Percentiles rank a stretch among this genome's conserved stretches.
Conservation (phyloP, 2,113 vertebrate species). For the Lepidothrix coronata region DNA sequence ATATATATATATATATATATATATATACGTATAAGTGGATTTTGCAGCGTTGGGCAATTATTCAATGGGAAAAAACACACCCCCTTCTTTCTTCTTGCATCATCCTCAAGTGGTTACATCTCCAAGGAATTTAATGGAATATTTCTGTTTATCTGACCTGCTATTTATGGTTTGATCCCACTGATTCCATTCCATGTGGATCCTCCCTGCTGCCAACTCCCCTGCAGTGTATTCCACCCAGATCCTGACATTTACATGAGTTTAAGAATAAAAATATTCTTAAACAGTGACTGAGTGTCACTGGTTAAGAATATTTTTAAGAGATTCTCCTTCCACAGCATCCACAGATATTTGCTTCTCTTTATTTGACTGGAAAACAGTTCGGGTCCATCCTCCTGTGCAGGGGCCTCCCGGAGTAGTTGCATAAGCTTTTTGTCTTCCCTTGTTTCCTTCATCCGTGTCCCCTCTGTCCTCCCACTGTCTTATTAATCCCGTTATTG, state of each 20-base stretch:
- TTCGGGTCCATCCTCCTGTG: background rate
- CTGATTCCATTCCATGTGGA: fast-evolving
- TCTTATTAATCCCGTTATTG: background rate
- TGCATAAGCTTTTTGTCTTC: background rate
- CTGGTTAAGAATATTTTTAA: background rate
- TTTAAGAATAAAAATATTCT: no score
- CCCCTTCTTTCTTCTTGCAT: no score
- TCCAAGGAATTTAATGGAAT: background rate
- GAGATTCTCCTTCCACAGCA: background rate
- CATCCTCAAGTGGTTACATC: background rate
- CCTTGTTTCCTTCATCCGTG: background rate
- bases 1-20: no score
- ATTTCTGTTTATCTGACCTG: background rate
- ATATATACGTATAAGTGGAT: background rate
- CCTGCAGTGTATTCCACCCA: background rate
- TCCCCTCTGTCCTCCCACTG: background rate
- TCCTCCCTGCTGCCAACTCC: background rate
- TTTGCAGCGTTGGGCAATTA: background rate
- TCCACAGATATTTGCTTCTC: background rate
- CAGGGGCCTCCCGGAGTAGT: background rate
- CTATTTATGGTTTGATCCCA: background rate
- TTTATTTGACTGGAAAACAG: background rate
- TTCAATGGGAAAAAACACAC: background rate
- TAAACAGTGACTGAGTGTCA: no score
- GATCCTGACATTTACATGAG: background rate